phyloP scores from a whole-genome alignment of 1,140 invertebrate species.

The Globodera rostochiensis region DNA sequence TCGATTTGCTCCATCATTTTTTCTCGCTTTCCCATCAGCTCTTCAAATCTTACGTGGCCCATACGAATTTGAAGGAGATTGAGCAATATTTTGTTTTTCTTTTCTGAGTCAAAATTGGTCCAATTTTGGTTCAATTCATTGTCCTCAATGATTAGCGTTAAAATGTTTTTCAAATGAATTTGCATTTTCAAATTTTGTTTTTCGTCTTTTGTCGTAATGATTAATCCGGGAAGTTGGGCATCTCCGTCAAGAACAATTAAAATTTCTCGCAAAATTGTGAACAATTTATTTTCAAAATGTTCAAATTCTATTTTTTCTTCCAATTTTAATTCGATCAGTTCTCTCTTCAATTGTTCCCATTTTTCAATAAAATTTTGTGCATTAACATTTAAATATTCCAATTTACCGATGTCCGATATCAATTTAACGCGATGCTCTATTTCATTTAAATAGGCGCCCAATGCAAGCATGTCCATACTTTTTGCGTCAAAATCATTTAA shows the following conservation, averaged over 20 bases:
- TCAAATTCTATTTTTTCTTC: neutral
- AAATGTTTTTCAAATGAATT: neutral
- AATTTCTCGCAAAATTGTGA: neutral
- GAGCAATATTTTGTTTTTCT: neutral
- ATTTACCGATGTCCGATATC: neutral
- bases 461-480: neutral
- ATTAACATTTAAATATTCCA: neutral
- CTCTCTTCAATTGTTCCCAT: neutral
- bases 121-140: neutral
- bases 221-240: neutral
- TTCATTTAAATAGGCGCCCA: neutral
- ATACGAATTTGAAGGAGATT: neutral
- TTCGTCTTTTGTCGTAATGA: neutral
- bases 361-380: neutral
- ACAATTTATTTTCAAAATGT: neutral
- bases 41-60: neutral
- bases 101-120: neutral
- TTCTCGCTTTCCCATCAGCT: neutral
- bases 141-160: neutral
- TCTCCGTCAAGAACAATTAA: neutral
- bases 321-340: neutral
- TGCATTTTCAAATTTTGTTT: neutral
- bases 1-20: neutral
- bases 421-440: neutral
- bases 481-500: too few relatives aligned